Evolutionary conservation across 2,797 vertebrate species (phyloP).

Genomic region (Poeciliopsis presidionis): DNA sequence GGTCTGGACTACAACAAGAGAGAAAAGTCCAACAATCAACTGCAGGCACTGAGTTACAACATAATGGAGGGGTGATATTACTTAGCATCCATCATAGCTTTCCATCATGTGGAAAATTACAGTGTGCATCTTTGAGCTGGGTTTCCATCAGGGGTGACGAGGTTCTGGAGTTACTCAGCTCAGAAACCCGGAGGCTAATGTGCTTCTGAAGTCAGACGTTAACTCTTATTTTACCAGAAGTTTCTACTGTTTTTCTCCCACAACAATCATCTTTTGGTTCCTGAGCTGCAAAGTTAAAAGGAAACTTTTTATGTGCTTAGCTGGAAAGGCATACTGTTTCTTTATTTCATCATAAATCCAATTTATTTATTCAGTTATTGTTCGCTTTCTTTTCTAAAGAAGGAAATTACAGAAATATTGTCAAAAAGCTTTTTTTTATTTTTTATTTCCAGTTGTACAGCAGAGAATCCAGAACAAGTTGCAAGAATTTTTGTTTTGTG

Average conservation of each 20-base stretch:
- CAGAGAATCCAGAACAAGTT: too few species aligned
- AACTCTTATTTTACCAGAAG: neutral
- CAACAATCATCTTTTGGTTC: neutral
- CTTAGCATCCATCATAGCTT: neutral
- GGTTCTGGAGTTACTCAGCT: neutral
- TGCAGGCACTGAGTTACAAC: neutral
- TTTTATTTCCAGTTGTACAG: too few species aligned
- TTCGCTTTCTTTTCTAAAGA: too few species aligned
- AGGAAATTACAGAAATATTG: too few species aligned
- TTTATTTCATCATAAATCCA: too few species aligned
- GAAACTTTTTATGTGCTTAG: neutral
- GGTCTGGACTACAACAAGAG: neutral
- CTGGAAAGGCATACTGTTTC: neutral
- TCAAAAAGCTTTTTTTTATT: too few species aligned
- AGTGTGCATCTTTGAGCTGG: neutral
- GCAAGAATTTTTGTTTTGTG: too few species aligned
- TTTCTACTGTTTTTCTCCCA: neutral
- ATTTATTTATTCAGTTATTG: too few species aligned
- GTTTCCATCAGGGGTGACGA: neutral
- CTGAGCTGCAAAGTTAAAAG: neutral
- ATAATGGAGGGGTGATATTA: neutral
- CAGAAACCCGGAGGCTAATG: neutral
- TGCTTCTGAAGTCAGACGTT: neutral
- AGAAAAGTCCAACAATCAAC: neutral
- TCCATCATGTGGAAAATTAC: slow-evolving; percentile 1